Conservation (phyloP, 2,113 vertebrate genomes). For the Cairina moschata region DNA sequence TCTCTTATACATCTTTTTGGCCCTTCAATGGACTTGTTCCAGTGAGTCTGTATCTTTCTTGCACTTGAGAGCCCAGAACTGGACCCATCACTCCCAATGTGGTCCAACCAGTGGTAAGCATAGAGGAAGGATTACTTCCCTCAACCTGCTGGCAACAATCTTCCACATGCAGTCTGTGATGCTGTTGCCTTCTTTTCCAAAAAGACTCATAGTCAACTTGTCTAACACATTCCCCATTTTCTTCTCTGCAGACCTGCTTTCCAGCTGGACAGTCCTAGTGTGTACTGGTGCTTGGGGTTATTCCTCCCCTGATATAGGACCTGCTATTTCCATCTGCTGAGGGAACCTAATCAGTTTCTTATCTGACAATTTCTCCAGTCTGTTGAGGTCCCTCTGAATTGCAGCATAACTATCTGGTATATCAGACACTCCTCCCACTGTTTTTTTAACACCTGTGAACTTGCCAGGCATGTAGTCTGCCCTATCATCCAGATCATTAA, state of each 20-base stretch:
- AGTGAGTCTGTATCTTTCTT: not conserved
- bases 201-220: accelerated
- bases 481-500: not conserved
- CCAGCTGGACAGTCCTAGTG: accelerated
- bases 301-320: not conserved
- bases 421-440: not conserved
- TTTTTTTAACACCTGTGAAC: not conserved
- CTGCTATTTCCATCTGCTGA: not conserved
- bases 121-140: not conserved
- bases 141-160: too few relatives aligned
- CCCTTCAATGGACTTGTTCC: not conserved
- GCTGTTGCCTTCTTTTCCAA: not conserved
- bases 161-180: not conserved
- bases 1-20: not conserved
- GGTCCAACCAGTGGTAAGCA: not conserved
- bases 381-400: too few relatives aligned
- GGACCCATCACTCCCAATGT: not conserved
- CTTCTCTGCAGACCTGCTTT: not conserved
- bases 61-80: not conserved
- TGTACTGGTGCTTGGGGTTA: not conserved
- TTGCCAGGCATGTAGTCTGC: not conserved
- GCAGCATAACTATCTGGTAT: not conserved
- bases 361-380: not conserved
- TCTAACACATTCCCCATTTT: not conserved
- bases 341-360: not conserved